Evolutionary conservation across 2,797 vertebrate genomes (phyloP).

Genomic region (Micrastur ruficollis): DNA sequence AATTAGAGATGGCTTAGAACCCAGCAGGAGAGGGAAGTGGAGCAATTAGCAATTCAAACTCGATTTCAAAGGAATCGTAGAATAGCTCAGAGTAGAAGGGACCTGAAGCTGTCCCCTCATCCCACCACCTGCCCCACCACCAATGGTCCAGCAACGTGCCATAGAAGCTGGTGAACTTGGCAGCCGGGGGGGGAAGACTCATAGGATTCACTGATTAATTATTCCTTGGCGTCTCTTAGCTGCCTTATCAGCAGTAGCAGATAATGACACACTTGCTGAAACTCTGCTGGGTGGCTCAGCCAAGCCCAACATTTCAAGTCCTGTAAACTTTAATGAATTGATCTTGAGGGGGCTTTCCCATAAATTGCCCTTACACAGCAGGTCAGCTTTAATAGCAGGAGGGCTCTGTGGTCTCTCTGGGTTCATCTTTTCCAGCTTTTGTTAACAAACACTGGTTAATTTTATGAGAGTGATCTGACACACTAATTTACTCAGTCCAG

Average conservation of each 20-base stretch:
- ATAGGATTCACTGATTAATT: neutral
- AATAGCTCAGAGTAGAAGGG: neutral
- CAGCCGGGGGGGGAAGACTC: rapidly evolving
- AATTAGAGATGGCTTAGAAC: neutral
- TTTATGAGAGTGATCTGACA: neutral
- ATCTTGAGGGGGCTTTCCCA: neutral
- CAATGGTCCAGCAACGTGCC: neutral
- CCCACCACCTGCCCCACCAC: neutral
- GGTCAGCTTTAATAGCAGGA: neutral
- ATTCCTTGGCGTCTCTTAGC: neutral
- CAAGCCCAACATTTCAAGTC: neutral
- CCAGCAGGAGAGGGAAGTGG: neutral
- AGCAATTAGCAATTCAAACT: neutral
- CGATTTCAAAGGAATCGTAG: neutral
- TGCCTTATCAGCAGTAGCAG: neutral
- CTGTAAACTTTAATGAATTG: neutral
- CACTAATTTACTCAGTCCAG: neutral
- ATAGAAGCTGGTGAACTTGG: neutral
- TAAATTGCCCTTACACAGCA: neutral
- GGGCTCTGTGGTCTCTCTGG: neutral
- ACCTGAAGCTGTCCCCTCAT: neutral
- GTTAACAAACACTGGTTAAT: neutral
- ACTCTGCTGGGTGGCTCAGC: neutral
- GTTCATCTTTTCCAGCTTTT: neutral
- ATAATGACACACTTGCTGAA: rapidly evolving